Base-by-base conservation (phyloP, 2,888 invertebrate species). In the Nymphalis c-album region DNA sequence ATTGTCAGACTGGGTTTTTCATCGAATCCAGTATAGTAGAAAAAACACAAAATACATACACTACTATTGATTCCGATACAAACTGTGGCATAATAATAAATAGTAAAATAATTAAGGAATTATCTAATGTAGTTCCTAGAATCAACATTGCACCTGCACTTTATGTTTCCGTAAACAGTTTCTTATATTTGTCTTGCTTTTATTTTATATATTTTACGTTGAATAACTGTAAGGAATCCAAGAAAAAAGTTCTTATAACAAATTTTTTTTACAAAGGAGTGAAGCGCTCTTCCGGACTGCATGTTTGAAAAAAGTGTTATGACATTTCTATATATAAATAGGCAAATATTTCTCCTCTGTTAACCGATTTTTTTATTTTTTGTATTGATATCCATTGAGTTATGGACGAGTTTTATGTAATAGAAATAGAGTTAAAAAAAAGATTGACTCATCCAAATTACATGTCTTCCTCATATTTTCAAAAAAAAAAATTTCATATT, bases 261-360 rank as follows among this genome's bases (percentile, higher is more conserved):
- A 53, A 46, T 48, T 47, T 10, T 17, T 47, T 50, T 31, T 47
- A 60, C 40, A 68, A 48, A 60, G 64, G 57, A 26, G 64, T 13
- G 10, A 47, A 69, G 71, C 71, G 71, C 71, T 71, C 69, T 71
- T 69, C 69, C 63, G 57, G 57, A 18, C 63, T 71, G 40, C 20
- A 20, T 18, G 35, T 18, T 57, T 18, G 35, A 18, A 18, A n/a
- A 55, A 31, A 17, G 17, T 17, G 26, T 7, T 17, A 55, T 17
- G 7, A 55, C 31, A 31, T 55, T 55, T 55, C n/a, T 8, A 26
- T 20, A 26, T 53, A 62, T 8, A 6, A 31, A 31, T 31, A 31
- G 26, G 26, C 26, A 31, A 6, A 31, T 31, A 31, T 31, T 31
- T 31, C 26, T 31, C 26, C 6, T 31, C 6, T 31, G 5, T 5